phyloP scores from a whole-genome alignment of 2,113 vertebrate genomes.

The Rhea americana region DNA sequence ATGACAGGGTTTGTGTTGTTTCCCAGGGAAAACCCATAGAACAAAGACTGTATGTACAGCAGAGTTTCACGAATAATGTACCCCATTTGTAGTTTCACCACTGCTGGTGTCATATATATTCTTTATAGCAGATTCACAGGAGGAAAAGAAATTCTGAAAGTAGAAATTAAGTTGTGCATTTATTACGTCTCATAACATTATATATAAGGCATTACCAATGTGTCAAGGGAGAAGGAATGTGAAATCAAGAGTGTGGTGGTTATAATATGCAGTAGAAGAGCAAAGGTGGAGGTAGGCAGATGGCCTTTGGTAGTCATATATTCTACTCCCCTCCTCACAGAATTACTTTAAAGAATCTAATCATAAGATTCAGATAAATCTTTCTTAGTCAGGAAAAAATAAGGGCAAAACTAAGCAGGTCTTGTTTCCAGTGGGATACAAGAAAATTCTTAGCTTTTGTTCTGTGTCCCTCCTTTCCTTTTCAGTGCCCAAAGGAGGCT shows the following conservation, averaged over 20 bases:
- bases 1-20: neutral
- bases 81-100: neutral
- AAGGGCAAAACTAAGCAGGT: neutral
- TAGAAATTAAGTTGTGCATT: neutral
- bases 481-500: neutral
- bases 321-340: neutral
- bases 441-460: neutral
- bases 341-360: neutral
- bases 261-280: neutral
- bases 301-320: rapidly evolving
- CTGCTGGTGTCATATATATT: neutral
- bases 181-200: neutral
- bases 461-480: neutral
- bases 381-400: conserved; percentile 7
- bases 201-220: neutral
- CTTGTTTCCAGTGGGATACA: neutral
- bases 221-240: neutral
- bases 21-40: neutral
- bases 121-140: neutral
- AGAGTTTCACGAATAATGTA: neutral
- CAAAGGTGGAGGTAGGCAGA: neutral
- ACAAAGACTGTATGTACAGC: rapidly evolving
- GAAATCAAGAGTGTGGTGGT: neutral
- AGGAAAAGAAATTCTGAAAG: neutral
- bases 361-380: neutral